A percentile compares a stretch with the other conserved stretches of the same genome.
Evolutionary conservation across 2,888 invertebrate species (phyloP).

Genomic region (Isoperla grammatica): DNA sequence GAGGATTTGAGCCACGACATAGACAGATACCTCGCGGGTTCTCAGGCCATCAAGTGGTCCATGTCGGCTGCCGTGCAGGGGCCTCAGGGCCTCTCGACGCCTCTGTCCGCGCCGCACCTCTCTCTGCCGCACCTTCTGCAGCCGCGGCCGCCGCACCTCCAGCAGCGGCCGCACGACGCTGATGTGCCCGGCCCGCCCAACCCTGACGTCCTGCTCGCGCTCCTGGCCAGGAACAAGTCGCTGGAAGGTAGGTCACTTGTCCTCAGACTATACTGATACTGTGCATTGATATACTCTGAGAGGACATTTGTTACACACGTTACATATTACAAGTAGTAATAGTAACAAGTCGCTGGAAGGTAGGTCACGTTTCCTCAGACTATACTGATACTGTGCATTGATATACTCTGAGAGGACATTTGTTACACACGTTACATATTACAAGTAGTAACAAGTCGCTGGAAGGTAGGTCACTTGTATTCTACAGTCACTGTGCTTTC

Average conservation of each 20-base stretch:
- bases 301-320: too few relatives aligned
- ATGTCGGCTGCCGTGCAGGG: conserved; percentile 43
- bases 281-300: too few relatives aligned
- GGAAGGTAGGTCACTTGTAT: conserved; percentile 84
- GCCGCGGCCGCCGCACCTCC: conserved; percentile 37
- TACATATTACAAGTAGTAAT: too few relatives aligned
- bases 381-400: too few relatives aligned
- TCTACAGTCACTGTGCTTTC: too few relatives aligned
- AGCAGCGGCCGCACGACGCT: conserved; percentile 35
- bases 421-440: too few relatives aligned
- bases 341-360: too few relatives aligned
- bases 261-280: too few relatives aligned
- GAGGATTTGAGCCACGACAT: too few relatives aligned
- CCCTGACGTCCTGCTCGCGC: conserved; percentile 77
- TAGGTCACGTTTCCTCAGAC: too few relatives aligned
- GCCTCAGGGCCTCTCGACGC: conserved; percentile 26
- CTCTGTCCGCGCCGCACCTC: conserved; percentile 27
- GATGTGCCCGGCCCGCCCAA: conserved; percentile 54
- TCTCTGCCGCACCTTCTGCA: conserved; percentile 35
- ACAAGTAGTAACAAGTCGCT: conserved; percentile 84
- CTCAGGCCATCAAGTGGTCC: conserved; percentile 43
- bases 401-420: too few relatives aligned
- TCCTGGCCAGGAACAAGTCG: conserved; percentile 80
- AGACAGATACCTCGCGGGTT: too few relatives aligned
- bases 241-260: conserved; percentile 85